phyloP scores from a whole-genome alignment of 2,888 invertebrate species.

The Automeris io region DNA sequence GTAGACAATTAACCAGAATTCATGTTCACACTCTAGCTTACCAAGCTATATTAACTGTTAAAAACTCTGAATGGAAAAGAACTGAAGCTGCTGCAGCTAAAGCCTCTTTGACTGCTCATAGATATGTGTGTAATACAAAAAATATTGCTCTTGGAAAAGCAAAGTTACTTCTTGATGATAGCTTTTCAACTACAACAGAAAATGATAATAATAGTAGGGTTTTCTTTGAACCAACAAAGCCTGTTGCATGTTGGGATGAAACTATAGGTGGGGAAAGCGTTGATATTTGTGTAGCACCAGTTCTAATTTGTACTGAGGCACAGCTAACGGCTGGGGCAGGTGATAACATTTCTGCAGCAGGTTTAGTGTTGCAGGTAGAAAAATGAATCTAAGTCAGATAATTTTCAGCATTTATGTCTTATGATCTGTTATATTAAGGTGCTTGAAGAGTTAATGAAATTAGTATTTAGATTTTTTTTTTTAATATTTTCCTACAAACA shows the following conservation, averaged over 20 bases:
- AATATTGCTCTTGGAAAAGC: slow-evolving; percentile 67
- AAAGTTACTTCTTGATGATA: slow-evolving; percentile 86
- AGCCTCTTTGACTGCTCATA: slow-evolving; percentile 87
- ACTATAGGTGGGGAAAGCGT: slow-evolving; percentile 63
- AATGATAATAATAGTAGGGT: slow-evolving; percentile 74
- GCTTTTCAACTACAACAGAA: slow-evolving; percentile 84
- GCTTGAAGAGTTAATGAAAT: neutral
- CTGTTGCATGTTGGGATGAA: slow-evolving; percentile 91
- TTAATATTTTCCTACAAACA: no score
- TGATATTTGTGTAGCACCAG: slow-evolving; percentile 89
- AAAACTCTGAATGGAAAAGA: slow-evolving; percentile 84
- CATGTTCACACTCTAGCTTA: slow-evolving; percentile 93
- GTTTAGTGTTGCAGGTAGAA: slow-evolving; percentile 83
- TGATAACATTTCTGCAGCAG: slow-evolving; percentile 92
- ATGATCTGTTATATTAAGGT: neutral
- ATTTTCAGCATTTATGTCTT: slow-evolving; percentile 8
- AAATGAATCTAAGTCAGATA: slow-evolving; percentile 37
- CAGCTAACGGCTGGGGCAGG: slow-evolving; percentile 91
- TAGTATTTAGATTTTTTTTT: no score
- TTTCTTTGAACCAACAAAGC: slow-evolving; percentile 80
- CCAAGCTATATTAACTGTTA: slow-evolving; percentile 86
- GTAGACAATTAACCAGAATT: slow-evolving; percentile 81
- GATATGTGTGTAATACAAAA: slow-evolving; percentile 86
- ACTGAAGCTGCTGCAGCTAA: slow-evolving; percentile 88
- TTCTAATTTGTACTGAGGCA: slow-evolving; percentile 88